These are phyloP conservation scores for Epirrhoe tristata DNA, from an alignment of 2,888 invertebrate species.

Conservation along the genomic window DNA sequence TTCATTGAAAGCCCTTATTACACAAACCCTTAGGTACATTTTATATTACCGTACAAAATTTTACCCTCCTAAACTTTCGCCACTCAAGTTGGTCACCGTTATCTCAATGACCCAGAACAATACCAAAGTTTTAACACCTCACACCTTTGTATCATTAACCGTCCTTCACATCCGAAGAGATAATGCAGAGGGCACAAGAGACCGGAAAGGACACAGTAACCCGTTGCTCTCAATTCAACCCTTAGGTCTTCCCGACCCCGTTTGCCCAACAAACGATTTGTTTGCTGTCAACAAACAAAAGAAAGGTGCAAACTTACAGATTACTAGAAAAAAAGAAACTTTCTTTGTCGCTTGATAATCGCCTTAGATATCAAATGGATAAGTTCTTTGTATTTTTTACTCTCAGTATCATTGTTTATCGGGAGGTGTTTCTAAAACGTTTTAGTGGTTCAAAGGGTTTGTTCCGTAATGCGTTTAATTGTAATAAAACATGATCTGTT, in stretches of 20 bases:
- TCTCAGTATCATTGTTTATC: conserved; percentile 54
- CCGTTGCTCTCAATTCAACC: conserved; percentile 79
- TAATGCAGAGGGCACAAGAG: conserved; percentile 67
- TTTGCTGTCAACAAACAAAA: conserved; percentile 83
- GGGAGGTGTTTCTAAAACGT: conserved; percentile 68
- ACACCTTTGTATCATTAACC: conserved; percentile 67
- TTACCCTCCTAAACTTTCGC: conserved; percentile 8
- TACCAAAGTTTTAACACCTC: conserved; percentile 56
- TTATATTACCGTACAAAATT: neutral
- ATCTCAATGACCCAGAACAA: conserved; percentile 32
- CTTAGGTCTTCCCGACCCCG: conserved; percentile 70
- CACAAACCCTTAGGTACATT: no score
- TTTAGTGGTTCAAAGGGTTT: conserved; percentile 73
- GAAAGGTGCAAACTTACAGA: conserved; percentile 72
- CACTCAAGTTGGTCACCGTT: conserved; percentile 14
- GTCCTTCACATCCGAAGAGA: conserved; percentile 62
- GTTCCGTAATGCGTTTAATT: conserved; percentile 66
- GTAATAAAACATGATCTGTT: conserved; percentile 64
- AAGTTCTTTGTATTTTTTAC: conserved; percentile 69
- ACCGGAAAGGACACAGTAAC: conserved; percentile 79
- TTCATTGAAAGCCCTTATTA: no score
- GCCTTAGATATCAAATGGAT: conserved; percentile 77
- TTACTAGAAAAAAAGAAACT: conserved; percentile 54
- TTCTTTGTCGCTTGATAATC: conserved; percentile 68
- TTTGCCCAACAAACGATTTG: conserved; percentile 82